A percentile compares a stretch with the other conserved stretches of the same genome.
Conservation (phyloP, 2,797 vertebrate species). For the Argentina silus region DNA sequence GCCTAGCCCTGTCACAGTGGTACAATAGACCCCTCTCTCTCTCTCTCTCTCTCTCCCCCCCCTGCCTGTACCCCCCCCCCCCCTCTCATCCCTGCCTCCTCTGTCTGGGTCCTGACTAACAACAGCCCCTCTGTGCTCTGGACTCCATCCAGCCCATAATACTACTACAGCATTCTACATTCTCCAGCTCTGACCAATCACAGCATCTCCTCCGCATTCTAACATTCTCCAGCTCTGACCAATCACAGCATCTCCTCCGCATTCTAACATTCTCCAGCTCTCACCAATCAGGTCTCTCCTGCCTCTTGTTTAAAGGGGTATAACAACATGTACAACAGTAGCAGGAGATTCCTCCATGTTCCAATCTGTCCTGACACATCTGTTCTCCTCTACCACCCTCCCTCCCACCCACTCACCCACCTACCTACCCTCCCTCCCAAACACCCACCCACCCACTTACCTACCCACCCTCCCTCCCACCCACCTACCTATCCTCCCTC, state of each 20-base stretch:
- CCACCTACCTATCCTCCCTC: slow-evolving; percentile 30
- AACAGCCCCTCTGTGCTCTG: slow-evolving; percentile 4
- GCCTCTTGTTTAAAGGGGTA: too few species aligned
- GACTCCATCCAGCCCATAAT: not conserved
- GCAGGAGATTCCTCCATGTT: too few species aligned
- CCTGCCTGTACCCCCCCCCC: too few species aligned
- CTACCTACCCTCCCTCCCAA: too few species aligned
- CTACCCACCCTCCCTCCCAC: not conserved
- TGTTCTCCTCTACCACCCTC: too few species aligned
- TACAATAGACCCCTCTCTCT: slow-evolving; percentile 51
- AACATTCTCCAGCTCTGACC: not conserved
- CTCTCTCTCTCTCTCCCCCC: not conserved
- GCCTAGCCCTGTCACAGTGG: slow-evolving; percentile 54
- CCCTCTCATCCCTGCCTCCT: slow-evolving; percentile 37
- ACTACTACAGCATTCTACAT: not conserved
- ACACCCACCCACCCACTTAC: too few species aligned
- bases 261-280: not conserved
- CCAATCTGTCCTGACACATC: too few species aligned
- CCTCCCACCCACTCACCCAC: too few species aligned
- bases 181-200: not conserved
- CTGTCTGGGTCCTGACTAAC: not conserved
- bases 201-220: not conserved
- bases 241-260: not conserved
- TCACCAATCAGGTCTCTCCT: not conserved
- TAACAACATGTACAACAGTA: too few species aligned